These are phyloP conservation scores for Procavia capensis DNA, from an alignment of 2,113 vertebrate species.

Conservation along the genomic window DNA sequence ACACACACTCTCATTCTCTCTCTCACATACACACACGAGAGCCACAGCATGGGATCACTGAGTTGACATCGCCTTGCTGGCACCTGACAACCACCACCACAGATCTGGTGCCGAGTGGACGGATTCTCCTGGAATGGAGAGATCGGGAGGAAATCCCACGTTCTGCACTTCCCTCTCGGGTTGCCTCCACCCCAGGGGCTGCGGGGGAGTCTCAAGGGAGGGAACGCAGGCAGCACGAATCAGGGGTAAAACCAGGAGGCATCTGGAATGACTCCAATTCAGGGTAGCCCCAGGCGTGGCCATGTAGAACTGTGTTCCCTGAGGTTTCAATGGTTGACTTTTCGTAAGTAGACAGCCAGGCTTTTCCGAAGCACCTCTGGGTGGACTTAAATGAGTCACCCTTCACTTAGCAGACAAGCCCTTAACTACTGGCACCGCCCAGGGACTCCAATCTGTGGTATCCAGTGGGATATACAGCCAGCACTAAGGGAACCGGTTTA, in stretches of 20 bases:
- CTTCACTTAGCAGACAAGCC: not conserved
- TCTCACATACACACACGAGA: not conserved
- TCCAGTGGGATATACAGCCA: not conserved
- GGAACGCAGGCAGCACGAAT: fast-evolving
- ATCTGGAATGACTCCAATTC: not conserved
- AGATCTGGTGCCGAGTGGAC: fast-evolving
- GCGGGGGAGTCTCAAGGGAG: not conserved
- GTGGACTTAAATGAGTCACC: not conserved
- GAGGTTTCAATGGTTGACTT: not conserved
- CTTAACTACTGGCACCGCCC: not conserved
- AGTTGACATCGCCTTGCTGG: not conserved
- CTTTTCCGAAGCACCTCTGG: not conserved
- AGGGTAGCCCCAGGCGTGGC: not conserved
- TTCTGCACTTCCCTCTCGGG: fast-evolving
- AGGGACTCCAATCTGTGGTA: not conserved
- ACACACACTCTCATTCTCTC: fast-evolving
- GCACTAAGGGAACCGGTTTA: not conserved
- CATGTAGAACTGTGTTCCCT: not conserved
- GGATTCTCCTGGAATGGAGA: fast-evolving
- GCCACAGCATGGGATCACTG: not conserved
- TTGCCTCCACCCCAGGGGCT: no score
- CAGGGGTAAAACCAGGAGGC: not conserved
- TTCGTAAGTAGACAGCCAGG: not conserved
- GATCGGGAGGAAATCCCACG: not conserved
- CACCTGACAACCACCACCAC: no score